These are phyloP conservation scores for Cheilinus undulatus DNA, from an alignment of 2,113 vertebrate genomes.

Conservation along the genomic window DNA sequence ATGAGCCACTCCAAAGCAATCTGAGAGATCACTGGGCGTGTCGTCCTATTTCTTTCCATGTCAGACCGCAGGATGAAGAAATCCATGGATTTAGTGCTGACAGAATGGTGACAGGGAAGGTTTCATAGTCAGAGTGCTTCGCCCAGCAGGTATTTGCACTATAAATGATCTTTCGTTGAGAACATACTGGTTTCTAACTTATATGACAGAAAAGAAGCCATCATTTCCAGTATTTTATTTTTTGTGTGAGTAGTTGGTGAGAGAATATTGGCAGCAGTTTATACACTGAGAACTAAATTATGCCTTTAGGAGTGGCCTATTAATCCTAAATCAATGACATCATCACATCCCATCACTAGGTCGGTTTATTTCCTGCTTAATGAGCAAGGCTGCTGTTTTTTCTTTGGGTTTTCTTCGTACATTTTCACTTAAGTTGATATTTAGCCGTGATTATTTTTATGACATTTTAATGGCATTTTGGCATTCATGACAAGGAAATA, in stretches of 20 bases:
- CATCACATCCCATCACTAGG: neutral
- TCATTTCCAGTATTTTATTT: conserved; percentile 12
- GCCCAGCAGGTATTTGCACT: conserved; percentile 16
- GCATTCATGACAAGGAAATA: neutral
- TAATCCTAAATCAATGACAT: conserved; percentile 1
- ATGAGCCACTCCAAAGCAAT: conserved; percentile 51
- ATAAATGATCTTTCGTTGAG: conserved; percentile 25
- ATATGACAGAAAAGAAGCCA: neutral
- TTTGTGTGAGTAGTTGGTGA: neutral
- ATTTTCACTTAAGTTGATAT: neutral
- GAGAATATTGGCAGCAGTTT: neutral
- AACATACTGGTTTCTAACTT: neutral
- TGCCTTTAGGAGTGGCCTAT: neutral
- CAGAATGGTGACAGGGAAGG: conserved; percentile 51
- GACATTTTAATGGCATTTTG: neutral
- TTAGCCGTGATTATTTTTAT: neutral
- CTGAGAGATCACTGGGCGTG: conserved; percentile 58
- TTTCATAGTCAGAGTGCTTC: conserved; percentile 42
- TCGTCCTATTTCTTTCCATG: conserved; percentile 56
- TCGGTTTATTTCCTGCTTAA: neutral
- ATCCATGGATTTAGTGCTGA: conserved; percentile 63
- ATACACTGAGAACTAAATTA: neutral
- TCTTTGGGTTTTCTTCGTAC: neutral
- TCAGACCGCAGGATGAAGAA: conserved; percentile 61
- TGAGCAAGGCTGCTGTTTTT: neutral